These are phyloP conservation scores for Chironomus riparius DNA, from an alignment of 2,888 invertebrate genomes.

Conservation along the genomic window DNA sequence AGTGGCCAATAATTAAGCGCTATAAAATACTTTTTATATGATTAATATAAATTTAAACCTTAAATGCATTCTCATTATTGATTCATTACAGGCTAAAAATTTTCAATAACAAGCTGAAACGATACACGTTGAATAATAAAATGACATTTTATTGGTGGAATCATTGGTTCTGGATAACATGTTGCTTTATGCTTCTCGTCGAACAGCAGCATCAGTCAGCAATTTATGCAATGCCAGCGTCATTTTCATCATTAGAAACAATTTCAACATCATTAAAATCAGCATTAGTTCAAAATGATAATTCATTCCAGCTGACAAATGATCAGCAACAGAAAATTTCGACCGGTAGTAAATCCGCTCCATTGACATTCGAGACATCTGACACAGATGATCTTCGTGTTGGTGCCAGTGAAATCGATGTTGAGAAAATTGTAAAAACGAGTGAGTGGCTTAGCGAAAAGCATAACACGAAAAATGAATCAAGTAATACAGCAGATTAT, in stretches of 20 bases:
- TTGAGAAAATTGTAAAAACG: not conserved
- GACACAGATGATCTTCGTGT: conserved; percentile 12
- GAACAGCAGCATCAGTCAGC: not conserved
- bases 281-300: conserved; percentile 10
- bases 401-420: not conserved
- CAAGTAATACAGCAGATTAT: not conserved
- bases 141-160: conserved; percentile 79
- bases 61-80: not conserved
- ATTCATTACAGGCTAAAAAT: not conserved
- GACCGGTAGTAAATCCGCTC: not conserved
- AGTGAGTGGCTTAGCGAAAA: not conserved
- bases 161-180: conserved; percentile 81
- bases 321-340: conserved; percentile 15
- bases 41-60: not conserved
- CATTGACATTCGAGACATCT: conserved; percentile 9
- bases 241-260: conserved; percentile 19
- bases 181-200: not conserved
- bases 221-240: not conserved
- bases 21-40: not conserved
- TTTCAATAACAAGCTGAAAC: not conserved
- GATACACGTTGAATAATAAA: not conserved
- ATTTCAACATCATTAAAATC: conserved; percentile 20
- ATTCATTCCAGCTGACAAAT: conserved; percentile 12
- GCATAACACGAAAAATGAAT: not conserved
- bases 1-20: not conserved